Conservation (phyloP, 2,888 invertebrate genomes). For the Cosmorhoe ocellata region DNA sequence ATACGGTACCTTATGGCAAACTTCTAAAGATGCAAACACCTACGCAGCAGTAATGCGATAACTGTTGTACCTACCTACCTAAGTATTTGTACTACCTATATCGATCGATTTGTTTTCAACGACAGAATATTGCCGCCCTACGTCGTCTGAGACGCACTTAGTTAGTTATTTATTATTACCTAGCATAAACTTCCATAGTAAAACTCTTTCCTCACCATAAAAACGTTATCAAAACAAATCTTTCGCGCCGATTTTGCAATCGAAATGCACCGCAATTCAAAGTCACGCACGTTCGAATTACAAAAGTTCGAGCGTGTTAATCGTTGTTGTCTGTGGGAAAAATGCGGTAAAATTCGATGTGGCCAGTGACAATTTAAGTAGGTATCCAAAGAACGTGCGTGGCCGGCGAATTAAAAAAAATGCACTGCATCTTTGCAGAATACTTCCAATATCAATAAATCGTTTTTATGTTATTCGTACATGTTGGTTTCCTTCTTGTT, state of each 20-base stretch:
- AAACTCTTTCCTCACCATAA: too few relatives aligned
- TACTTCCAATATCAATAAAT: too few relatives aligned
- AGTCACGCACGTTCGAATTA: slow-evolving; percentile 28
- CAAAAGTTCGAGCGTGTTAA: slow-evolving; percentile 31
- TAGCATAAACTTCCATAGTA: too few relatives aligned
- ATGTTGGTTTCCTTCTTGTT: too few relatives aligned
- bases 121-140: neutral
- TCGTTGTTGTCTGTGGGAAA: slow-evolving; percentile 30
- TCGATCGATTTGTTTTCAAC: too few relatives aligned
- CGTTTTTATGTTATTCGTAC: too few relatives aligned
- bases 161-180: too few relatives aligned
- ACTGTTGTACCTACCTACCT: neutral
- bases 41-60: slow-evolving; percentile 7
- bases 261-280: slow-evolving; percentile 11
- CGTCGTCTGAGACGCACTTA: too few relatives aligned
- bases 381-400: slow-evolving; percentile 18
- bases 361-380: slow-evolving; percentile 24
- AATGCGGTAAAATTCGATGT: slow-evolving; percentile 28
- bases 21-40: slow-evolving; percentile 14
- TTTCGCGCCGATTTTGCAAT: slow-evolving; percentile 9
- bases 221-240: slow-evolving; percentile 6
- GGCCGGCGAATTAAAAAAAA: slow-evolving; percentile 1
- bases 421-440: neutral
- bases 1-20: slow-evolving; percentile 8
- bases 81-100: too few relatives aligned